Percentiles rank a stretch among this genome's conserved stretches.
These are phyloP conservation scores for Hemicentrotus pulcherrimus DNA, from an alignment of 35 echinoderm and acorn worm genomes.

Conservation along the genomic window DNA sequence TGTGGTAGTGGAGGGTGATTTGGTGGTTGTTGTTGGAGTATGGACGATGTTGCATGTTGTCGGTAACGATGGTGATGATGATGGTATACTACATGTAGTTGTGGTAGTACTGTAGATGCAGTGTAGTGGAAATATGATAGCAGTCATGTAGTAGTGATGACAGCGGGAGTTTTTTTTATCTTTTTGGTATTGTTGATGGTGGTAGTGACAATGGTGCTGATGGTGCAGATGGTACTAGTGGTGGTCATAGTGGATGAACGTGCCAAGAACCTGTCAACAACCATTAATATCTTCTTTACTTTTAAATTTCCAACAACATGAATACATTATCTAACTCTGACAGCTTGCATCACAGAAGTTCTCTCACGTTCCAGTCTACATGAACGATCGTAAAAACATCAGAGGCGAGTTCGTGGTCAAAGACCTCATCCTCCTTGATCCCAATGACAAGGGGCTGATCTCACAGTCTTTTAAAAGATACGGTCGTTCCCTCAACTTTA, in stretches of 20 bases:
- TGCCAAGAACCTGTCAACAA: background rate
- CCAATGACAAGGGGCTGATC: slow-evolving; percentile 7
- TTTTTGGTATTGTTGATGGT: background rate
- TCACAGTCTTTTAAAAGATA: slow-evolving; percentile 47
- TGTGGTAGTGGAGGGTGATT: too few species aligned
- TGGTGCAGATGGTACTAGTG: background rate
- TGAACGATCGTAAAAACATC: slow-evolving; percentile 49
- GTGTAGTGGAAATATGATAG: background rate
- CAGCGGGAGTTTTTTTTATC: background rate
- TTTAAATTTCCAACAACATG: too few species aligned
- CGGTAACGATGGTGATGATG: too few species aligned
- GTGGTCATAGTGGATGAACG: background rate
- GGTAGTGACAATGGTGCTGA: background rate
- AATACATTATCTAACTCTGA: background rate
- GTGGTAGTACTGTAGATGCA: too few species aligned
- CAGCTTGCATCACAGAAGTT: slow-evolving; percentile 57
- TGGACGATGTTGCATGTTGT: too few species aligned
- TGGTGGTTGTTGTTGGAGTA: too few species aligned
- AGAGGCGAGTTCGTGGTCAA: slow-evolving; percentile 62
- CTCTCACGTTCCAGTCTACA: slow-evolving; percentile 65
- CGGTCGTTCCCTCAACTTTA: slow-evolving; percentile 45
- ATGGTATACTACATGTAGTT: too few species aligned
- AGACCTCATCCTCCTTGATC: slow-evolving; percentile 59
- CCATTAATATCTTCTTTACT: too few species aligned
- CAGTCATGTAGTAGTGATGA: background rate